Evolutionary conservation across 2,888 invertebrate genomes (phyloP).

Genomic region (Heliconius ethilla): DNA sequence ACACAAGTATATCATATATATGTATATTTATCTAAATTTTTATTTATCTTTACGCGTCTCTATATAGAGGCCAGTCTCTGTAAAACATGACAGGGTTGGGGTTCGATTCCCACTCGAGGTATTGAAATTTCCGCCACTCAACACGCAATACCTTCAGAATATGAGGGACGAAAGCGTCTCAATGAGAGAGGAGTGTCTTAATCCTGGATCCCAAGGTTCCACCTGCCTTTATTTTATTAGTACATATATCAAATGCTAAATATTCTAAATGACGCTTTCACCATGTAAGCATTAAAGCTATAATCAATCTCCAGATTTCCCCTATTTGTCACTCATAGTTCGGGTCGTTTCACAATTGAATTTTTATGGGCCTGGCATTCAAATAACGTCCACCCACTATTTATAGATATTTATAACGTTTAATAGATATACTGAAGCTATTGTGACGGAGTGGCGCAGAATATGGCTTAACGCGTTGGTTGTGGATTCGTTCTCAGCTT

Average conservation of each 20-base stretch:
- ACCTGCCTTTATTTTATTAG: neutral
- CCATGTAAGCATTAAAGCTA: conserved; percentile 22
- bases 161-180: too few relatives aligned
- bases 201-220: too few relatives aligned
- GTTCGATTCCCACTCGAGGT: too few relatives aligned
- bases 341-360: conserved; percentile 34
- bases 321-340: conserved; percentile 28
- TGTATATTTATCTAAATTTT: too few relatives aligned
- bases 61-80: too few relatives aligned
- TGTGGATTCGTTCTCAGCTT: neutral
- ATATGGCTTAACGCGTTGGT: neutral
- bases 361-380: neutral
- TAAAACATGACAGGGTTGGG: too few relatives aligned
- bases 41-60: too few relatives aligned
- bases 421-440: neutral
- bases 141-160: too few relatives aligned
- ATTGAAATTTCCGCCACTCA: too few relatives aligned
- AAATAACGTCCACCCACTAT: conserved; percentile 6
- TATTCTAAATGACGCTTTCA: conserved; percentile 25
- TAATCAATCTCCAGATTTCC: conserved; percentile 37
- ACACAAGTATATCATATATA: neutral
- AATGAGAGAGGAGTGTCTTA: too few relatives aligned
- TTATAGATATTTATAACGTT: neutral
- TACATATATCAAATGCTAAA: neutral
- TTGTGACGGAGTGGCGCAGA: neutral